phyloP scores from a whole-genome alignment of 2,797 vertebrate genomes.

The Pterois miles region DNA sequence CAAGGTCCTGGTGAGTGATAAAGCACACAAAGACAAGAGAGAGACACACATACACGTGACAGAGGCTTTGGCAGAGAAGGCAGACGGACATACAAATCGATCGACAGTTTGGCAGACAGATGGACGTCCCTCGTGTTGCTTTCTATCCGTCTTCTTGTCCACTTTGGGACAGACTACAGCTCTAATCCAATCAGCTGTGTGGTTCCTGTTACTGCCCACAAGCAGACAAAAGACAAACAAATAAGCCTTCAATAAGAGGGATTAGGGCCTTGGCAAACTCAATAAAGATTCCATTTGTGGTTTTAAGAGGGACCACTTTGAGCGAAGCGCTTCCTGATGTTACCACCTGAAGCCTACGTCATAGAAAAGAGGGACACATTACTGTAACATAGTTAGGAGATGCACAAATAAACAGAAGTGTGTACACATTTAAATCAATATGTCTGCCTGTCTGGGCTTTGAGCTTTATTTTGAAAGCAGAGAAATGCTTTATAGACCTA shows the following conservation, averaged over 20 bases:
- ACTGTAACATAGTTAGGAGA: slow-evolving; percentile 63
- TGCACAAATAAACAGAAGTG: slow-evolving; percentile 46
- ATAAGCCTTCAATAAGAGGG: slow-evolving; percentile 75
- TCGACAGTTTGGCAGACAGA: slow-evolving; percentile 47
- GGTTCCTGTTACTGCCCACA: slow-evolving; percentile 71
- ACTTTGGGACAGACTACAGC: slow-evolving; percentile 49
- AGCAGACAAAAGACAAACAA: slow-evolving; percentile 78
- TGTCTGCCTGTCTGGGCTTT: slow-evolving; percentile 54
- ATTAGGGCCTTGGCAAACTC: slow-evolving; percentile 73
- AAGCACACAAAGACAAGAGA: slow-evolving; percentile 3
- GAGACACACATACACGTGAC: background rate
- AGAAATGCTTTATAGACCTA: background rate
- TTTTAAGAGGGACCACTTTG: slow-evolving; percentile 72
- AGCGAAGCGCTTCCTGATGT: slow-evolving; percentile 61
- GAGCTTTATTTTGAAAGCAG: slow-evolving; percentile 12
- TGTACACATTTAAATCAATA: slow-evolving; percentile 47
- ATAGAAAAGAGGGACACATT: slow-evolving; percentile 61
- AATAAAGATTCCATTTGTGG: slow-evolving; percentile 81
- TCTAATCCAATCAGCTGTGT: slow-evolving; percentile 67
- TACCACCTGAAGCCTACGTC: slow-evolving; percentile 64
- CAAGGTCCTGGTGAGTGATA: slow-evolving; percentile 94
- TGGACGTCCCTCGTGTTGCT: slow-evolving; percentile 45
- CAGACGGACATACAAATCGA: slow-evolving; percentile 42
- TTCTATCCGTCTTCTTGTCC: slow-evolving; percentile 49
- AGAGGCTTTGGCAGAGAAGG: slow-evolving; percentile 13